Conservation (phyloP, 2,888 invertebrate species). For the Branchipolynoe longqiensis region DNA sequence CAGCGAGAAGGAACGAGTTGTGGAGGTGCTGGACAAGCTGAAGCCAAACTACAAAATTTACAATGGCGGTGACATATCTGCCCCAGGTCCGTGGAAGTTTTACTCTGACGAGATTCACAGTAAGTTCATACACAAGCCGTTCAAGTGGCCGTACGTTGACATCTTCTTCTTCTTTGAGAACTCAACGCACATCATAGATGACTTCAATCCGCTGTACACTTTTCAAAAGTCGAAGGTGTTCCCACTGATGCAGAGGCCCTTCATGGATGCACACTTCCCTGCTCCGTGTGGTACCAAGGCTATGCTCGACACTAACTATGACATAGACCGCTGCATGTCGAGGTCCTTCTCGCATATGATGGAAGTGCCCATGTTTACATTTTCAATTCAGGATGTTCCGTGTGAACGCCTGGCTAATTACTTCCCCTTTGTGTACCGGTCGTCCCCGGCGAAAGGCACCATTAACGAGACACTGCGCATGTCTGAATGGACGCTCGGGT, state of each 20-base stretch:
- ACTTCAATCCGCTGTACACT: slow-evolving; percentile 36
- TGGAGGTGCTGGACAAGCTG: slow-evolving; percentile 63
- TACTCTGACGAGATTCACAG: slow-evolving; percentile 64
- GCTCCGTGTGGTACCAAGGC: slow-evolving; percentile 62
- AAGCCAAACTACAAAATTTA: slow-evolving; percentile 68
- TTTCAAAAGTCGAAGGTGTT: slow-evolving; percentile 64
- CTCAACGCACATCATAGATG: slow-evolving; percentile 70
- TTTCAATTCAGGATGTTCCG: slow-evolving; percentile 53
- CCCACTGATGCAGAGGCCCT: slow-evolving; percentile 66
- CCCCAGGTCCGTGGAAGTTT: slow-evolving; percentile 70
- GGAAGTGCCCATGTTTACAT: slow-evolving; percentile 58
- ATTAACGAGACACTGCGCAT: slow-evolving; percentile 51
- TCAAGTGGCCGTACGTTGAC: slow-evolving; percentile 74
- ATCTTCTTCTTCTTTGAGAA: slow-evolving; percentile 73
- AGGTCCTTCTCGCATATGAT: slow-evolving; percentile 56
- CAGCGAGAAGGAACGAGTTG: slow-evolving; percentile 65
- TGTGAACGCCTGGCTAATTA: slow-evolving; percentile 49
- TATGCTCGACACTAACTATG: slow-evolving; percentile 57
- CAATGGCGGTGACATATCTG: slow-evolving; percentile 12
- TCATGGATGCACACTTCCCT: slow-evolving; percentile 62
- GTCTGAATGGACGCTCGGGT: slow-evolving; percentile 50
- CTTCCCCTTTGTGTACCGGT: slow-evolving; percentile 53
- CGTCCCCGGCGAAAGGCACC: background rate
- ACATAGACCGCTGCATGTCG: slow-evolving; percentile 37
- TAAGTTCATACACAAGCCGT: slow-evolving; percentile 66